phyloP scores from a whole-genome alignment of 1,140 invertebrate species.

The Ceratosolen fusciceps region DNA sequence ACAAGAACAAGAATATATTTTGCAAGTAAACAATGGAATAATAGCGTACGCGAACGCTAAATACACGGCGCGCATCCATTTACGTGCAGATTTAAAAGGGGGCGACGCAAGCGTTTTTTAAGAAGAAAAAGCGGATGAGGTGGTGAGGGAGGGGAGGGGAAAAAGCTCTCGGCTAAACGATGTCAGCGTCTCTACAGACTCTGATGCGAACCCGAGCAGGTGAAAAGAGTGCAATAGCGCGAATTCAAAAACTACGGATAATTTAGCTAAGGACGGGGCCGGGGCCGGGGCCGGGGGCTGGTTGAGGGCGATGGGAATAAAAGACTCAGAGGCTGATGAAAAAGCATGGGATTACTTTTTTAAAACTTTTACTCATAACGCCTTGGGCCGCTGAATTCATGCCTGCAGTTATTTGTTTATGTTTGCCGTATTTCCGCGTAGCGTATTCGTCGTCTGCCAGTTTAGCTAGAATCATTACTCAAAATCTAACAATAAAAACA shows the following conservation, averaged over 20 bases:
- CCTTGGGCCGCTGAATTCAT: too few species aligned
- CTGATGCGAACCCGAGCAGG: not conserved
- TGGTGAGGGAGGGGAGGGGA: too few species aligned
- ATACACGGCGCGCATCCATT: not conserved
- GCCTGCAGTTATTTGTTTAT: too few species aligned
- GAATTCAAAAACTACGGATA: constrained; percentile 1
- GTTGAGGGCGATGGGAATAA: not conserved
- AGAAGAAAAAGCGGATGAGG: too few species aligned
- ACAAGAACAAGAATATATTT: not conserved
- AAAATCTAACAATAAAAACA: too few species aligned
- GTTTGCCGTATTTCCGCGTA: too few species aligned
- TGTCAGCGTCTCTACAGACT: not conserved
- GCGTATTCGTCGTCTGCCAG: too few species aligned
- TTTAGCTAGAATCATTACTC: too few species aligned
- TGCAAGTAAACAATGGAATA: not conserved
- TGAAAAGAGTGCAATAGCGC: not conserved
- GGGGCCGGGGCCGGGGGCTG: too few species aligned
- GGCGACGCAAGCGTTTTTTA: not conserved
- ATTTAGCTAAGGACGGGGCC: too few species aligned
- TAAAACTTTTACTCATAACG: not conserved
- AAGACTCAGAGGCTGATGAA: not conserved
- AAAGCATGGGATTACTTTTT: not conserved
- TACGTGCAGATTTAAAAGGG: not conserved
- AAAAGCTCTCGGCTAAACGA: not conserved
- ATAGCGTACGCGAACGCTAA: not conserved